These are phyloP conservation scores for Stegostoma tigrinum DNA, from an alignment of 2,113 vertebrate genomes.

Conservation along the genomic window DNA sequence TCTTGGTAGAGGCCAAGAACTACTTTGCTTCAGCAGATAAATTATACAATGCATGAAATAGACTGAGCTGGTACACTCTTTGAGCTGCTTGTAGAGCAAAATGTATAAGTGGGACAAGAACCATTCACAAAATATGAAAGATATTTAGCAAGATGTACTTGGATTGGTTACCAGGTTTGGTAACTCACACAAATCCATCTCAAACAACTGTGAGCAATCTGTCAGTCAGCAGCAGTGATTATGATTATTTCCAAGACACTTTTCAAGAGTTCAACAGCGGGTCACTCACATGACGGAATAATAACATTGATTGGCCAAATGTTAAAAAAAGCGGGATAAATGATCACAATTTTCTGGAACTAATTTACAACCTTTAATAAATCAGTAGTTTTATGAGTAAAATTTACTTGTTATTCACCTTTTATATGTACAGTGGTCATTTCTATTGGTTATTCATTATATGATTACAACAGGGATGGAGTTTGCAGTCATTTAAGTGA, in stretches of 20 bases:
- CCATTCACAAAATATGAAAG: not conserved
- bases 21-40: not conserved
- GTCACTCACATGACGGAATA: constrained; percentile 22
- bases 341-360: constrained; percentile 22
- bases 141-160: not conserved
- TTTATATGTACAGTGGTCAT: not conserved
- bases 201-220: not conserved
- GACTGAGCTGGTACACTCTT: not conserved
- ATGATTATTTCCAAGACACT: constrained; percentile 20
- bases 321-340: not conserved
- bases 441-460: not conserved
- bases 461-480: not conserved
- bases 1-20: not conserved
- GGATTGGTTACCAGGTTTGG: not conserved
- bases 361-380: constrained; percentile 13
- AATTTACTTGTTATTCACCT: not conserved
- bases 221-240: constrained; percentile 23
- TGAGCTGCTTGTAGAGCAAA: not conserved
- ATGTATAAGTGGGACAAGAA: not conserved
- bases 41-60: not conserved
- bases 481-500: not conserved
- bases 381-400: not conserved
- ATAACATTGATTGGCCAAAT: constrained; percentile 28
- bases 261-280: constrained; percentile 16
- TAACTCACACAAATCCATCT: not conserved